A percentile compares a stretch with the other conserved stretches of the same genome.
Conservation (phyloP, 2,888 invertebrate genomes). For the Orthonychiurus folsomi region DNA sequence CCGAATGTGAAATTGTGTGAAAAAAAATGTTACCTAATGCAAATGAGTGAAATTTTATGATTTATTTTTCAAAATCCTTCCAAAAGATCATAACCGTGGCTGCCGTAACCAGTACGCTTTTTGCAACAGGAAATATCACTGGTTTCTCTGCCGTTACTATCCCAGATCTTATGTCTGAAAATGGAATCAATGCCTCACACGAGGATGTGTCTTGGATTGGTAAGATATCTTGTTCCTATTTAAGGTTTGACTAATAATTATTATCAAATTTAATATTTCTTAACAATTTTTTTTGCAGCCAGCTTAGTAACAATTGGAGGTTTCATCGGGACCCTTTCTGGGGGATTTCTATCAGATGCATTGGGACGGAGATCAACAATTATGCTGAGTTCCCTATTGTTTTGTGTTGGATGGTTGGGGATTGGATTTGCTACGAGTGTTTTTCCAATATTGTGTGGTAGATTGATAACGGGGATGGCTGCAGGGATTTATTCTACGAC, state of each 20-base stretch:
- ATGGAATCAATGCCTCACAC: conserved; percentile 26
- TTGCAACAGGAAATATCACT: conserved; percentile 37
- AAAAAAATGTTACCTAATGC: not conserved
- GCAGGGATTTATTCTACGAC: conserved; percentile 38
- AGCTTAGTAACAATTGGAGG: conserved; percentile 35
- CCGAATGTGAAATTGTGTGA: not conserved
- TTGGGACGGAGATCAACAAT: conserved; percentile 37
- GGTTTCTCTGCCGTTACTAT: conserved; percentile 37
- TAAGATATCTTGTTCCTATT: conserved; percentile 11
- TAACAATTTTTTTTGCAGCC: conserved; percentile 18
- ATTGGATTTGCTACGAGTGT: conserved; percentile 32
- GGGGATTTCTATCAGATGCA: conserved; percentile 31
- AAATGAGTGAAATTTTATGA: not conserved
- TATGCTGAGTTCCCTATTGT: conserved; percentile 33
- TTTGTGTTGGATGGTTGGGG: conserved; percentile 35
- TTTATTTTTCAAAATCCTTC: not conserved
- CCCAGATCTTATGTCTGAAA: conserved; percentile 28
- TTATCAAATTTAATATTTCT: conserved; percentile 1
- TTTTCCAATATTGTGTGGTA: conserved; percentile 32
- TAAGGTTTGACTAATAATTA: not conserved
- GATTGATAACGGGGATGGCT: conserved; percentile 36
- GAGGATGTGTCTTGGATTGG: conserved; percentile 38
- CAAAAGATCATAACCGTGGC: conserved; percentile 37
- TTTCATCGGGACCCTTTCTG: conserved; percentile 32
- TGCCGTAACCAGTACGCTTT: conserved; percentile 28